Evolutionary conservation across 2,888 invertebrate species (phyloP).

Genomic region (Campoletis raptor): DNA sequence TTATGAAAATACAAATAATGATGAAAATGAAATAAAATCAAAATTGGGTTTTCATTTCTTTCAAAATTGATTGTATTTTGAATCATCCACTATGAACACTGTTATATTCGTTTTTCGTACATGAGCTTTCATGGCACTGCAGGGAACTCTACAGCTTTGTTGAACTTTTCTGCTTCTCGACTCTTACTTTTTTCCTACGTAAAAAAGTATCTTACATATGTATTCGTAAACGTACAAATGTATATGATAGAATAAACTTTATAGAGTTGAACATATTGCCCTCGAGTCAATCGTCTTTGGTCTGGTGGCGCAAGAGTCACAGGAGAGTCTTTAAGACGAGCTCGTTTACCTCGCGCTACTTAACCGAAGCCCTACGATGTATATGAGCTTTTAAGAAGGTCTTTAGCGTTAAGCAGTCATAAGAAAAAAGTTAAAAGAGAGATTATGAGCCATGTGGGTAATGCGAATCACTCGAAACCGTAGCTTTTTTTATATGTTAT

Average conservation of each 20-base stretch:
- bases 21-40: not conserved
- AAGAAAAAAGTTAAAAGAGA: slow-evolving; percentile 22
- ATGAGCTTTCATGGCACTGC: slow-evolving; percentile 1
- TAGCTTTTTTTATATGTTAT: too few species aligned
- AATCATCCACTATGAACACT: not conserved
- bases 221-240: slow-evolving; percentile 9
- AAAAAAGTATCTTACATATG: slow-evolving; percentile 9
- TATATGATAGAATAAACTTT: slow-evolving; percentile 5
- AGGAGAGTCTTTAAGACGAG: slow-evolving; percentile 51
- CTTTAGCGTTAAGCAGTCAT: slow-evolving; percentile 22
- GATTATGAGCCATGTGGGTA: slow-evolving; percentile 12
- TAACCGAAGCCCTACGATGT: slow-evolving; percentile 57
- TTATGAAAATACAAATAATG: not conserved
- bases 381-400: slow-evolving; percentile 43
- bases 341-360: slow-evolving; percentile 57
- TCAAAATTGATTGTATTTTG: slow-evolving; percentile 13
- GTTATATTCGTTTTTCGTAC: not conserved
- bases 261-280: slow-evolving; percentile 40
- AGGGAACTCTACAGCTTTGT: slow-evolving; percentile 7
- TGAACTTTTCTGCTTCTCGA: slow-evolving; percentile 14
- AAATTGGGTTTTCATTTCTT: not conserved
- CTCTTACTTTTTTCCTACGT: slow-evolving; percentile 1
- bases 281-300: slow-evolving; percentile 63
- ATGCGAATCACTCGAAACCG: not conserved
- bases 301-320: slow-evolving; percentile 39